Evolutionary conservation across 2,113 vertebrate species (phyloP).

Genomic region (Crotalus horridus): DNA sequence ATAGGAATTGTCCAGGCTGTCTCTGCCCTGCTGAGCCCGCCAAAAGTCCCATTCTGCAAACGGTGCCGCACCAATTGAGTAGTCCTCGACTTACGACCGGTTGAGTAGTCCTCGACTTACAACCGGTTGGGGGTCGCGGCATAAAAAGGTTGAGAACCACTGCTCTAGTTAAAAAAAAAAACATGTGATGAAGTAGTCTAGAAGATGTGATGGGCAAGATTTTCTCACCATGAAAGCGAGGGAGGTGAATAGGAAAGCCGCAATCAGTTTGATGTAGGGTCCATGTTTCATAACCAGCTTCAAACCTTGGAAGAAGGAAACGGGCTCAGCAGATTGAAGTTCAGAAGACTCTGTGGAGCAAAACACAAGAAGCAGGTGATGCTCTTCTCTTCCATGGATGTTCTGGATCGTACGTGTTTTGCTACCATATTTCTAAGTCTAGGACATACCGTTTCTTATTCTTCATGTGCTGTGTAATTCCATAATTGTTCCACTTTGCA

Average conservation of each 20-base stretch:
- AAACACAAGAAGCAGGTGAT: neutral
- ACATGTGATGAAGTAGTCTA: neutral
- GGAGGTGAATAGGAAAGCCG: constrained; percentile 90
- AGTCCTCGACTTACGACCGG: too few species aligned
- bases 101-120: too few species aligned
- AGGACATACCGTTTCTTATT: neutral
- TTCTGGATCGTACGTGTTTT: neutral
- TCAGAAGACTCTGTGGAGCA: constrained; percentile 65
- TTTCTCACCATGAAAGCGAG: constrained; percentile 90
- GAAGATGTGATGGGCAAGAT: fast-evolving
- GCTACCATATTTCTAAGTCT: neutral
- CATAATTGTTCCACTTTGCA: neutral
- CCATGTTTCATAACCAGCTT: constrained; percentile 82
- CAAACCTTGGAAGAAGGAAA: constrained; percentile 81
- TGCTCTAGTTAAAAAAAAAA: too few species aligned
- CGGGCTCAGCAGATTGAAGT: constrained; percentile 63
- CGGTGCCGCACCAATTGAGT: too few species aligned
- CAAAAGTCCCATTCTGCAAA: too few species aligned
- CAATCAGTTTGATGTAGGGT: constrained; percentile 88
- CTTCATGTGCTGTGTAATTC: neutral
- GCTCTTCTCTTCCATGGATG: neutral
- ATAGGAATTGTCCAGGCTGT: too few species aligned
- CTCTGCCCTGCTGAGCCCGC: too few species aligned
- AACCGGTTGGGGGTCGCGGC: too few species aligned
- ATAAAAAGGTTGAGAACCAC: too few species aligned